Evolutionary conservation across 2,888 invertebrate species (phyloP).

Genomic region (Gortyna flavago): DNA sequence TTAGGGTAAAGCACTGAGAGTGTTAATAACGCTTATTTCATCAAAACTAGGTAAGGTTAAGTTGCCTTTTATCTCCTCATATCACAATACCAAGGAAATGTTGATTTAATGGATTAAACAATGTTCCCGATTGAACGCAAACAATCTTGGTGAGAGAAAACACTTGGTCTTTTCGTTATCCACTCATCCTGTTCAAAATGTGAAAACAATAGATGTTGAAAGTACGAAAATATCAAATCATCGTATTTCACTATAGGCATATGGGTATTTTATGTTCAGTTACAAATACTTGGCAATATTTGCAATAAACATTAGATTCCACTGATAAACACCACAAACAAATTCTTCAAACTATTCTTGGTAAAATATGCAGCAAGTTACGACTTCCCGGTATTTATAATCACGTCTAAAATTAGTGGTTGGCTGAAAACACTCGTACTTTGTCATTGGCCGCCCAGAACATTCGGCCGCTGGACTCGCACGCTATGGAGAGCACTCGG

Average conservation of each 20-base stretch:
- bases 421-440: conserved; percentile 76
- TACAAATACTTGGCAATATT: conserved; percentile 31
- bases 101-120: background rate
- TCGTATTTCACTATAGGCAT: no score
- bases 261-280: conserved; percentile 20
- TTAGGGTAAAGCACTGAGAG: no score
- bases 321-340: conserved; percentile 46
- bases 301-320: conserved; percentile 36
- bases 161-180: no score
- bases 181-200: background rate
- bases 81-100: background rate
- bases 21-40: no score
- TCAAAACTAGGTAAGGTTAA: no score
- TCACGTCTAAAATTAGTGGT: conserved; percentile 41
- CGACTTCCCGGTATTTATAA: conserved; percentile 48
- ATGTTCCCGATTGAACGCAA: background rate
- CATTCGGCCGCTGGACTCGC: conserved; percentile 94
- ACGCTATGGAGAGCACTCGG: conserved; percentile 92
- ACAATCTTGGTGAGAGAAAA: background rate
- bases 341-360: conserved; percentile 38
- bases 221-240: no score
- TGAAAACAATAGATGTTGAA: conserved; percentile 15
- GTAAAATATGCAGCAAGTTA: conserved; percentile 31
- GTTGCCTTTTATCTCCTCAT: no score
- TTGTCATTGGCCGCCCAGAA: conserved; percentile 96